These are phyloP conservation scores for Zootoca vivipara DNA, from an alignment of 2,113 vertebrate genomes.

Conservation along the genomic window DNA sequence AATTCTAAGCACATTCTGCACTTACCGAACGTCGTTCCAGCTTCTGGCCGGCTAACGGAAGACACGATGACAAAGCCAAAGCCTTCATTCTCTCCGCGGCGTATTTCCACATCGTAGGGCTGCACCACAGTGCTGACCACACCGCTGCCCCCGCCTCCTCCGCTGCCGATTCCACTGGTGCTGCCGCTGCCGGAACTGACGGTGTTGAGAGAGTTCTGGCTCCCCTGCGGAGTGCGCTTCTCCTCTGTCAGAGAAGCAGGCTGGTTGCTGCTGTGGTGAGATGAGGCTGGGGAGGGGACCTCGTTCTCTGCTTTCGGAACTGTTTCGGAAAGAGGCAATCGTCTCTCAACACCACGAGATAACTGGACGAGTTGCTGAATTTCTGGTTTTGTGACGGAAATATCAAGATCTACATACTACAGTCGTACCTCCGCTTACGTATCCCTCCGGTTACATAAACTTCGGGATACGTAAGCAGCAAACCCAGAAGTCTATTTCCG, in stretches of 20 bases:
- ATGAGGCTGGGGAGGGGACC: constrained; percentile 94
- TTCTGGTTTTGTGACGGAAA: neutral
- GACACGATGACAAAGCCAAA: constrained; percentile 99
- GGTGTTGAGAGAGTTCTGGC: constrained; percentile 97
- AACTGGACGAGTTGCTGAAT: neutral
- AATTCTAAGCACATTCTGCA: neutral
- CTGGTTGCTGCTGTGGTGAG: constrained; percentile 97
- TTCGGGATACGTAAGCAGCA: too few relatives aligned
- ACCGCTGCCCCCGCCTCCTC: constrained; percentile 83
- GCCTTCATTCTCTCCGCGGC: constrained; percentile 92
- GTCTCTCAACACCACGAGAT: too few relatives aligned
- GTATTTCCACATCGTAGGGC: constrained; percentile 96
- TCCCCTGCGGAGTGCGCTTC: constrained; percentile 94
- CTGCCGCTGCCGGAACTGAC: constrained; percentile 97
- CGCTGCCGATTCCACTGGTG: constrained; percentile 92
- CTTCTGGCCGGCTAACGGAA: constrained; percentile 93
- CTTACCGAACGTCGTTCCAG: constrained; percentile 97
- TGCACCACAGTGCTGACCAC: constrained; percentile 84
- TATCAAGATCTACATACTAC: too few relatives aligned
- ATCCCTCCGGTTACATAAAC: too few relatives aligned
- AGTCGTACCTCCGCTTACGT: too few relatives aligned
- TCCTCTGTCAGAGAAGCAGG: constrained; percentile 93
- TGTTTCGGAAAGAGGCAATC: constrained; percentile 38
- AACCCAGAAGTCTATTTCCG: too few relatives aligned
- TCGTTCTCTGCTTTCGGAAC: constrained; percentile 91